These are phyloP conservation scores for Boloria euphrosyne DNA, from an alignment of 2,888 invertebrate species.

Conservation along the genomic window DNA sequence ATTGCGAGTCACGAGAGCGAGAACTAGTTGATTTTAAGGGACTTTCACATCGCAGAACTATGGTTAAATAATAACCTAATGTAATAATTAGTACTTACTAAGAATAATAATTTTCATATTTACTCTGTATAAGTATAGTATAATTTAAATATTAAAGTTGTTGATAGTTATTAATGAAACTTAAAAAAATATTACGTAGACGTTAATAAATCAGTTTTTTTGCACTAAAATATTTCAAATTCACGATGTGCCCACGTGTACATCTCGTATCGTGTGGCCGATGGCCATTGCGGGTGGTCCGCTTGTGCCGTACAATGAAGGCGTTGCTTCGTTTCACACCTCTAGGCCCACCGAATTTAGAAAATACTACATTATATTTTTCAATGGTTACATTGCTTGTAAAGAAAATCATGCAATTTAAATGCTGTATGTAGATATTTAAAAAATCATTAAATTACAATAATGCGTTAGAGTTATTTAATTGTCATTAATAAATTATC, in stretches of 20 bases:
- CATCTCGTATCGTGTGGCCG: conserved; percentile 63
- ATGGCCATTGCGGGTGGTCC: conserved; percentile 75
- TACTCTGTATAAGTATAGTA: neutral
- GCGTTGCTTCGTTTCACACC: conserved; percentile 70
- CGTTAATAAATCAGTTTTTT: conserved; percentile 31
- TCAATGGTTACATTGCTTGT: neutral
- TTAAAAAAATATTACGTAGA: neutral
- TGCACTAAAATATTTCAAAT: conserved; percentile 34
- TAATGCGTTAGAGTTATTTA: neutral
- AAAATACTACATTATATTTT: neutral
- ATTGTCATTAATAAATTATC: conserved; percentile 6
- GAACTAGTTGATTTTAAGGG: conserved; percentile 15
- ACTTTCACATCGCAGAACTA: conserved; percentile 7
- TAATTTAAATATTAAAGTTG: too few species aligned
- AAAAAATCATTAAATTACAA: neutral
- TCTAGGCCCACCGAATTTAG: conserved; percentile 13
- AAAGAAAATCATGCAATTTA: too few species aligned
- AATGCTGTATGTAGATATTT: neutral
- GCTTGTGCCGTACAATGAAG: conserved; percentile 61
- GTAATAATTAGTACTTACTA: neutral
- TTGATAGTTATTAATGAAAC: neutral
- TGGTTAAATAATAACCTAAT: neutral
- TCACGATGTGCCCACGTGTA: conserved; percentile 45
- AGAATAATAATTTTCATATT: neutral
- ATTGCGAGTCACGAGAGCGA: conserved; percentile 27